Base-by-base conservation (phyloP, 1,140 invertebrate species). In the Patella vulgata region DNA sequence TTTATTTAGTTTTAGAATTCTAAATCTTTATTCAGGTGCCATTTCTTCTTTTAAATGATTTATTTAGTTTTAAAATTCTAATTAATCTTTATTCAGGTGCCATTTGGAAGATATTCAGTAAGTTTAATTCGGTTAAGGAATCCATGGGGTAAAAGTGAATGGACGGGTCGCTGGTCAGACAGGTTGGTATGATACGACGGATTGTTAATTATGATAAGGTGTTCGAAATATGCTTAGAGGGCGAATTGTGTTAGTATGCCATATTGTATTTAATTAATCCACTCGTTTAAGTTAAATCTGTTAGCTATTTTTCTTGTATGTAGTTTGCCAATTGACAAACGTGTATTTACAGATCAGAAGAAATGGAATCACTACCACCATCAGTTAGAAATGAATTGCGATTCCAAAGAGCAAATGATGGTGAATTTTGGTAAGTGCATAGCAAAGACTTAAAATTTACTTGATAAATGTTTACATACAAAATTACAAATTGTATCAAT, bases 141-240 rank as follows among this genome's bases (percentile, higher is more conserved):
- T 78, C 87, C 87, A 31, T 89, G 88, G 88, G 88, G 88, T 17
- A 79, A 84, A 55, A 85, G 85, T 56, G 88, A 89, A 79, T 89
- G 89, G 89, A 87, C 79, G 43, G 88, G 88, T 17, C 76, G 70
- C 3, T 82, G 79, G 84, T 86, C 85, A 67, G 89, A 89, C 75
- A 82, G 82, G 83, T 88, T 77, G 73, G 77, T 65, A 17, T 21
- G 17, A 36, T 40, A 28, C 14, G 23, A 25, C 30, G 14, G 25
- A 39, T 21, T n/a, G n/a, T n/a, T n/a, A n/a, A n/a, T n/a, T n/a
- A n/a, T n/a, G n/a, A n/a, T n/a, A n/a, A n/a, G n/a, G n/a, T n/a
- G n/a, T n/a, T n/a, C n/a, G n/a, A n/a, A n/a, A n/a, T n/a, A n/a
- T n/a, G n/a, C n/a, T n/a, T n/a, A n/a, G n/a, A n/a, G n/a, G n/a